These are phyloP conservation scores for Drepanosiphum platanoidis DNA, from an alignment of 2,888 invertebrate species.

Conservation along the genomic window DNA sequence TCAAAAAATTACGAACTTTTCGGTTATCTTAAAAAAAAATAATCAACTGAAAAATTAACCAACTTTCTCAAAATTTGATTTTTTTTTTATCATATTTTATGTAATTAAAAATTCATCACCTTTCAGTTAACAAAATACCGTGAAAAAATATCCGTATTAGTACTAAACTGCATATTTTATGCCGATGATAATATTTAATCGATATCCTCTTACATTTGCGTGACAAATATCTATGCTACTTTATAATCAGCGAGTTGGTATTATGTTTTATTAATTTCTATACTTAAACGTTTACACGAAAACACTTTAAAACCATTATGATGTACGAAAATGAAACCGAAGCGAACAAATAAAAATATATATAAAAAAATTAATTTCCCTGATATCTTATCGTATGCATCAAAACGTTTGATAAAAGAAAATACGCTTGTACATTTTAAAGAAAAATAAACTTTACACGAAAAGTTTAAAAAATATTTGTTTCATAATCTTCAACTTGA, in stretches of 20 bases:
- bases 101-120: too few relatives aligned
- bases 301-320: neutral
- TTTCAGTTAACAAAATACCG: too few relatives aligned
- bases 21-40: too few relatives aligned
- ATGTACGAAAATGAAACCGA: neutral
- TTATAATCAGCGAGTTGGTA: neutral
- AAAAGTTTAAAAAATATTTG: conserved; percentile 44
- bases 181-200: too few relatives aligned
- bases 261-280: neutral
- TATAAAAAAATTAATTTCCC: neutral
- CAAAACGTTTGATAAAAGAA: conserved; percentile 12
- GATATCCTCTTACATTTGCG: neutral
- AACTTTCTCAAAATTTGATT: too few relatives aligned
- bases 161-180: too few relatives aligned
- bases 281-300: neutral
- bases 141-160: too few relatives aligned
- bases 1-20: too few relatives aligned
- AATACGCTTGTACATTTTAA: conserved; percentile 5
- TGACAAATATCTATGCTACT: neutral
- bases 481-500: conserved; percentile 17
- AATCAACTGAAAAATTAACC: too few relatives aligned
- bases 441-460: conserved; percentile 34
- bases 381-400: neutral
- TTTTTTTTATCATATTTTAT: too few relatives aligned
- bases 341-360: neutral